Evolutionary conservation across 2,888 invertebrate genomes (phyloP).

Genomic region (Beris chalybata): DNA sequence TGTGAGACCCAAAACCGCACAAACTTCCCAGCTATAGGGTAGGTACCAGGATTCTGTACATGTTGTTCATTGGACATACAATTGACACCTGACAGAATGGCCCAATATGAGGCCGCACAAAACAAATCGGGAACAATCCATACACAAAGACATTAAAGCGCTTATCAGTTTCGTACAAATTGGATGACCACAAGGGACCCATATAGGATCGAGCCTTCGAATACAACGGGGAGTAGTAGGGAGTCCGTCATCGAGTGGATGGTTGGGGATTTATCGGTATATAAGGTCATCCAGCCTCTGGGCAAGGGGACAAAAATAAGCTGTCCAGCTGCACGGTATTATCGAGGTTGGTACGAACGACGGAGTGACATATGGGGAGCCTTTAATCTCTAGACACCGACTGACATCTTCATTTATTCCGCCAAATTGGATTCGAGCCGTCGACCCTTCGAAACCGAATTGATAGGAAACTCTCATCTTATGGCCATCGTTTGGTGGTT

Average conservation of each 20-base stretch:
- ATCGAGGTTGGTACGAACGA: too few relatives aligned
- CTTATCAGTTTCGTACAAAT: constrained; percentile 27
- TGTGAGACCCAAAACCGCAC: constrained; percentile 1
- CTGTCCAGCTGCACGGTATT: too few relatives aligned
- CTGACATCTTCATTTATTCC: too few relatives aligned
- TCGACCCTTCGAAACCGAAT: too few relatives aligned
- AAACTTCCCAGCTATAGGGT: neutral
- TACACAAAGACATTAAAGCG: constrained; percentile 19
- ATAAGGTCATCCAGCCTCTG: neutral
- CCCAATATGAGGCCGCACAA: constrained; percentile 17
- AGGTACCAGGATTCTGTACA: constrained; percentile 1
- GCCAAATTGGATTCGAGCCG: too few relatives aligned
- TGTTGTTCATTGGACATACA: constrained; percentile 25
- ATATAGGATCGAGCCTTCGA: constrained; percentile 3
- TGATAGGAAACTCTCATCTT: too few relatives aligned
- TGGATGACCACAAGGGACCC: constrained; percentile 24
- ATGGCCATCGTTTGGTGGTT: too few relatives aligned
- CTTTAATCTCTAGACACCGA: too few relatives aligned
- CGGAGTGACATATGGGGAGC: too few relatives aligned
- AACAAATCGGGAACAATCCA: constrained; percentile 25
- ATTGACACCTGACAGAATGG: constrained; percentile 25
- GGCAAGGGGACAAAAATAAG: neutral
- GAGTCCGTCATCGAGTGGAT: neutral
- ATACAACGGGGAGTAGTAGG: neutral
- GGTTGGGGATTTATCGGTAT: neutral